Base-by-base conservation (phyloP, 2,113 vertebrate species). In the Phoxinus phoxinus region DNA sequence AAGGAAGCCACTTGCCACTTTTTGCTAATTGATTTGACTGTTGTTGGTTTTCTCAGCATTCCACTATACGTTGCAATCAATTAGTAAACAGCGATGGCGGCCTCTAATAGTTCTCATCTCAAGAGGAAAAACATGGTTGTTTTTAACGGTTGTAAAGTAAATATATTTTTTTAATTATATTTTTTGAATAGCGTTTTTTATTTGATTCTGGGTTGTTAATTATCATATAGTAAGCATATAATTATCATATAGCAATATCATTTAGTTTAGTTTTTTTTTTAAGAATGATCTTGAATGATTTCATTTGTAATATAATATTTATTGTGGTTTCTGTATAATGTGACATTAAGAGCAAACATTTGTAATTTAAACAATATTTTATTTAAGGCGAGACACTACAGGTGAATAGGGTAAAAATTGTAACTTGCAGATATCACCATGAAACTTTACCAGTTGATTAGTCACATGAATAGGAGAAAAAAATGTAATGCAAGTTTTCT, bases 21-120 rank as follows among this genome's bases (percentile, higher is more conserved):
- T 81, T 84, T 53, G 46, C 83, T 87, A 87, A 87, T 75, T 87
- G 86, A 85, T 85, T 87, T 46, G 46, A 63, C 53, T 74, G 17
- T 41, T 7, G 61, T 51, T 75, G 53, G 4, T 51, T 21, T 75
- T 7, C 27, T 27, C 13, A 15, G 44, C 17, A 21, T 23, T 25
- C 12, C 9, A 2, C 21, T 71, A 46, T 73, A 46, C 0, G 25
- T 56, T 78, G 75, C 61, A 56, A 85, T 67, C 84, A 85, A 63
- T 85, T 79, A 71, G 46, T 78, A 58, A 37, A 85, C 59, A n/a
- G 8, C 21, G n/a, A 63, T 8, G 32, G 19, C n/a, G 27, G 6
- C 6, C 19, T 85, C 30, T 65, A 48, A 67, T 85, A 78, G n/a
- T 41, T n/a, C 21, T 58, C 53, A n/a, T 78, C 30, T 37, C 21